Evolutionary conservation across 2,888 invertebrate species (phyloP).

Genomic region (Dolomedes plantarius): DNA sequence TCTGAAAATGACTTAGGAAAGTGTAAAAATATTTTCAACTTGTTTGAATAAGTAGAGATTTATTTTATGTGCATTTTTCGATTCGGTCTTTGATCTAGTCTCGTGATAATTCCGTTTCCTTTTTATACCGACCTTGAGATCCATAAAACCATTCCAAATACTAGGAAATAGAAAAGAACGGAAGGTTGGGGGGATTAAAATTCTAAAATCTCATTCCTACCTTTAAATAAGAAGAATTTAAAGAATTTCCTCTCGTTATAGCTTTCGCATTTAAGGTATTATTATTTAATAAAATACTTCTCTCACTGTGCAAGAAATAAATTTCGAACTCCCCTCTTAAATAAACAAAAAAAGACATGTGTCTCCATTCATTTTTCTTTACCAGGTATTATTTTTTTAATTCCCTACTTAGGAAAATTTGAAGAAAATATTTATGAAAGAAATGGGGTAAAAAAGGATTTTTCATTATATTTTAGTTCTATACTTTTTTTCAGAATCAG

Average conservation of each 20-base stretch:
- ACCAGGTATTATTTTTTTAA: no score
- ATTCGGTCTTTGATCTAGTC: slow-evolving; percentile 6
- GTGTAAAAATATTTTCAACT: not conserved
- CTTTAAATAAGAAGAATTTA: not conserved
- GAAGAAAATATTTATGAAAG: no score
- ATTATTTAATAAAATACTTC: not conserved
- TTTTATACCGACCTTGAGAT: not conserved
- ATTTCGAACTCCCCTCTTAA: no score
- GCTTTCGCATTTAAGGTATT: not conserved
- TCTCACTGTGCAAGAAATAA: no score
- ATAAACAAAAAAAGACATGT: no score
- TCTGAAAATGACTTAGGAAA: not conserved
- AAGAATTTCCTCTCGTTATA: not conserved
- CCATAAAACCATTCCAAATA: not conserved
- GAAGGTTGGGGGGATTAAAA: not conserved
- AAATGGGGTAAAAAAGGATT: no score
- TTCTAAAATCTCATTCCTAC: not conserved
- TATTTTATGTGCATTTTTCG: not conserved
- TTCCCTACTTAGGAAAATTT: no score
- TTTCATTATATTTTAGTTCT: no score
- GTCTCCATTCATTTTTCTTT: no score
- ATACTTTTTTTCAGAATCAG: no score
- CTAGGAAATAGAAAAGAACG: not conserved
- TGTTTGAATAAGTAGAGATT: slow-evolving; percentile 9
- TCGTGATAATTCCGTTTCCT: not conserved